Conservation (phyloP, 2,113 vertebrate species). For the Holacanthus passer region DNA sequence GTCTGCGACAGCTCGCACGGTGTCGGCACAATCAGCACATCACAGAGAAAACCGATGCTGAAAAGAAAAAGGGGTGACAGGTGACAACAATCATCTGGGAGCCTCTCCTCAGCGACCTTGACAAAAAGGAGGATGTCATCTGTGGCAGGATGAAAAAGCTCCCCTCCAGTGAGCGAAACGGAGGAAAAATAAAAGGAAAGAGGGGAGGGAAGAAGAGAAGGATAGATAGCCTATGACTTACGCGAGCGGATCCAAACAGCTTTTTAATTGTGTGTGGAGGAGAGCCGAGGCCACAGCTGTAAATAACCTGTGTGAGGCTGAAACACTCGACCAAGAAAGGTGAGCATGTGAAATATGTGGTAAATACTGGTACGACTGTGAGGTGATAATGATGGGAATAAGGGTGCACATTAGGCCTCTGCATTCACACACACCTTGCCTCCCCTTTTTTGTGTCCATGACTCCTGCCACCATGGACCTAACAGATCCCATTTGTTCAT, state of each 20-base stretch:
- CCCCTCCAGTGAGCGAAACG: constrained; percentile 33
- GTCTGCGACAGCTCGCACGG: constrained; percentile 9
- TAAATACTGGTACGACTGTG: not conserved
- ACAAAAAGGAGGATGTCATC: constrained; percentile 35
- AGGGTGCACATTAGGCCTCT: not conserved
- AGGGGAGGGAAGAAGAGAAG: not conserved
- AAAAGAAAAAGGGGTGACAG: constrained; percentile 24
- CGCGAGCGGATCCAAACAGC: constrained; percentile 23
- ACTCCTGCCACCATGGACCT: constrained; percentile 1
- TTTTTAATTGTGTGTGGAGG: constrained; percentile 61
- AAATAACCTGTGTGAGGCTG: constrained; percentile 50
- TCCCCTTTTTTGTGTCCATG: not conserved
- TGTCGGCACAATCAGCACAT: constrained; percentile 32
- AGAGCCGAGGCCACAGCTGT: constrained; percentile 35
- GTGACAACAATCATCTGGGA: constrained; percentile 53
- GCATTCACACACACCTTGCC: not conserved
- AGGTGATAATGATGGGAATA: constrained; percentile 12
- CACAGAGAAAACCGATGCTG: constrained; percentile 10
- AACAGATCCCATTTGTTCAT: constrained; percentile 20
- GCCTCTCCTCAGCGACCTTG: constrained; percentile 55
- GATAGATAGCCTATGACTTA: constrained; percentile 27
- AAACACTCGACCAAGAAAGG: not conserved
- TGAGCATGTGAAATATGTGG: not conserved
- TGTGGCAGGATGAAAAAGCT: constrained; percentile 36
- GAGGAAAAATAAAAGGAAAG: constrained; percentile 3